These are phyloP conservation scores for Columba livia DNA, from an alignment of 2,113 vertebrate species.

Conservation along the genomic window DNA sequence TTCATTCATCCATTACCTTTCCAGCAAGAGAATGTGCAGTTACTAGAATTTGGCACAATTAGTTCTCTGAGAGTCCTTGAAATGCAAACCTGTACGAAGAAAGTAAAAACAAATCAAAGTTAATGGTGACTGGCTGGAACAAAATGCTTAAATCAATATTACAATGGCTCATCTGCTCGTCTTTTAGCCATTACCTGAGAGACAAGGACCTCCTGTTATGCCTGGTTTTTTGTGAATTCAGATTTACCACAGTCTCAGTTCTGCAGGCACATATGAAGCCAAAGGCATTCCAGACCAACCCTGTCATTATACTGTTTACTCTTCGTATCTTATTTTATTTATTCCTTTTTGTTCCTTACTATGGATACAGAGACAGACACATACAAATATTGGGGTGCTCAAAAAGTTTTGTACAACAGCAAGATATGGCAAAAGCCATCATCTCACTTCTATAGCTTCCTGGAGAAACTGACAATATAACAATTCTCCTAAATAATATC, in stretches of 20 bases:
- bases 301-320: constrained; percentile 36
- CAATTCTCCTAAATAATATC: not conserved
- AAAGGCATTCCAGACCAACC: constrained; percentile 18
- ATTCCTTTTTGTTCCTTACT: constrained; percentile 32
- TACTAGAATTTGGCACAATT: constrained; percentile 69
- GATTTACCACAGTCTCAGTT: constrained; percentile 51
- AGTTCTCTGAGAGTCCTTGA: constrained; percentile 66
- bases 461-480: not conserved
- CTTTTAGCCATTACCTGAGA: constrained; percentile 79
- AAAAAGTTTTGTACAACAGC: not conserved
- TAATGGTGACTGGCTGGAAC: constrained; percentile 78
- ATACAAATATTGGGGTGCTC: not conserved
- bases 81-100: constrained; percentile 71
- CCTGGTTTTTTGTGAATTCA: constrained; percentile 60
- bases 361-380: not conserved
- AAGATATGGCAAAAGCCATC: not conserved
- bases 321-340: constrained; percentile 38
- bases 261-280: not conserved
- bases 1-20: constrained; percentile 34
- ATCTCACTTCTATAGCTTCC: not conserved
- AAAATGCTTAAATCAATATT: constrained; percentile 77
- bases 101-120: constrained; percentile 81
- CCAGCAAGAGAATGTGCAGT: constrained; percentile 43
- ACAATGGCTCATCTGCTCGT: constrained; percentile 69
- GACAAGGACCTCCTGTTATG: constrained; percentile 65